Percentiles rank a stretch among this genome's conserved stretches.
These are phyloP conservation scores for Amazonetta brasiliensis DNA, from an alignment of 2,797 vertebrate genomes.

Conservation along the genomic window DNA sequence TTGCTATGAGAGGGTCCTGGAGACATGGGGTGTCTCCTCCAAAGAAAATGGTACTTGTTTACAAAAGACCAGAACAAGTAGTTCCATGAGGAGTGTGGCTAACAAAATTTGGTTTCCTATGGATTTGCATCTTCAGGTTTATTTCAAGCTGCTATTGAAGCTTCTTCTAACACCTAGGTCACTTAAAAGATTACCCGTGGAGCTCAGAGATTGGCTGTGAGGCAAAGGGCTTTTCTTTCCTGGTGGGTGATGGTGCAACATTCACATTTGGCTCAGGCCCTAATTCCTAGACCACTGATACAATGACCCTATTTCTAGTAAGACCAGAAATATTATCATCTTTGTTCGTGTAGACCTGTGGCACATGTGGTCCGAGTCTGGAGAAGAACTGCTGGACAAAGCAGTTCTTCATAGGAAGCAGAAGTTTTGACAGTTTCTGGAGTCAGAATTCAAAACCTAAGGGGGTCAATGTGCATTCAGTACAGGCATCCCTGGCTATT, in stretches of 20 bases:
- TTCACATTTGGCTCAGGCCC: too few relatives aligned
- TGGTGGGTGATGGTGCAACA: too few relatives aligned
- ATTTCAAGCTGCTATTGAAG: background rate
- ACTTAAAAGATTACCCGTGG: background rate
- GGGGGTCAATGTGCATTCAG: background rate
- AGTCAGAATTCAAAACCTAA: background rate
- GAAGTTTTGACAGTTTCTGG: background rate
- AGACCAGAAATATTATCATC: background rate
- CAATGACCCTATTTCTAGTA: rapidly evolving
- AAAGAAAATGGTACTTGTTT: background rate
- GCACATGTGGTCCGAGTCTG: background rate
- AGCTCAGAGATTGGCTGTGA: background rate
- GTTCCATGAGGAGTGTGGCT: background rate
- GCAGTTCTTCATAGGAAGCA: background rate
- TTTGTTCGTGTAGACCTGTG: background rate
- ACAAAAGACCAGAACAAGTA: background rate
- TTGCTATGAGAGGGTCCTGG: background rate
- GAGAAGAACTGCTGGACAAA: background rate
- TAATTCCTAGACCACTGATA: background rate
- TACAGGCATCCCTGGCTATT: background rate
- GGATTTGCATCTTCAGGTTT: background rate
- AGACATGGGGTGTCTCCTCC: background rate
- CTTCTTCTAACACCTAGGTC: background rate
- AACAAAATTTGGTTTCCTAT: background rate
- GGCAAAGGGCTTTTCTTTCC: background rate